Evolutionary conservation across 2,888 invertebrate genomes (phyloP), one percentile per base, ranked within the genome.

Genomic region (Resseliella maxima): DNA sequence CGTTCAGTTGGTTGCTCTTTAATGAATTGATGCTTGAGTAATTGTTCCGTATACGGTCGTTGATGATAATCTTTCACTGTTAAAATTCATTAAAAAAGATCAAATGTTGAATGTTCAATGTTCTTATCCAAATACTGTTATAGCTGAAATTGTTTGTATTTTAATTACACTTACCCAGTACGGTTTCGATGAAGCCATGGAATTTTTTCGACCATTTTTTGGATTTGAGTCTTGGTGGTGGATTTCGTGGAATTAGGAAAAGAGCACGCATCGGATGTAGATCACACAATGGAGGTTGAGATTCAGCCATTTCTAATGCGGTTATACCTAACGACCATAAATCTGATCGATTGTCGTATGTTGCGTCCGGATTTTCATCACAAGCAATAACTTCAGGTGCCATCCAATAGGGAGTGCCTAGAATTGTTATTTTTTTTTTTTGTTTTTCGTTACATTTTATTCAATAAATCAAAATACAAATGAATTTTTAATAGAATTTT

Each of bases 371-470:
- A 92, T 99, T 99, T 92, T 99, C 99, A 92, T 99, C 99, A 92
- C 99, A 99, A 87, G 99, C 99, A 90, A 99, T 99, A 85, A 99
- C 99, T 93, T 99, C 99, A 1, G 99, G 99, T 64, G 99, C 99
- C 99, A 99, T 99, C 98, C 98, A 98, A 91, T 98, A 98, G 12
- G 97, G 98, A 27, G 98, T 98, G 88, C 99, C 99, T 91, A 64
- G n/a, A n/a, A n/a, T n/a, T n/a, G n/a, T n/a, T n/a, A n/a, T n/a
- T n/a, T n/a, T n/a, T n/a, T n/a, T n/a, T n/a, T n/a, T n/a, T n/a
- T n/a, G n/a, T n/a, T n/a, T n/a, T n/a, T n/a, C n/a, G 12, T 72
- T 31, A 72, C 35, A 6, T 83, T 38, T 45, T 45, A 12, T n/a
- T n/a, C n/a, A 18, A 50, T 50, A 50, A 50, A 12, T 18, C 15